Evolutionary conservation across 1,140 invertebrate species (phyloP).

Genomic region (Kradibia gibbosae): DNA sequence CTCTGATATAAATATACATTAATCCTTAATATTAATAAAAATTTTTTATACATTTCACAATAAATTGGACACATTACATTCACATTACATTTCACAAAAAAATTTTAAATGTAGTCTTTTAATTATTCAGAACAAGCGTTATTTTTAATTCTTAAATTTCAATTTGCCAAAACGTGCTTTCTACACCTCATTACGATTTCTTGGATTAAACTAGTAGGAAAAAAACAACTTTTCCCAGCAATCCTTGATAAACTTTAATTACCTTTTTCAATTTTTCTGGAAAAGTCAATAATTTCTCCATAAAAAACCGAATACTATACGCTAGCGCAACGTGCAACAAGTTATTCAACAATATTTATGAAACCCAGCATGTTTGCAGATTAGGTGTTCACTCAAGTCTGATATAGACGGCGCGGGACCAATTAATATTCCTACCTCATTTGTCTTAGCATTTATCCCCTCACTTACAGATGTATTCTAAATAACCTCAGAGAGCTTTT

Average conservation of each 20-base stretch:
- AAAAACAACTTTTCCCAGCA: constrained; percentile 27
- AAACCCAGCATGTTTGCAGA: constrained; percentile 16
- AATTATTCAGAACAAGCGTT: not conserved
- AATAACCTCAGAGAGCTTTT: not conserved
- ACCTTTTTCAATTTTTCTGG: constrained; percentile 22
- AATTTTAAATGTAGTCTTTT: not conserved
- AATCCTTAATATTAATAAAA: too few species aligned
- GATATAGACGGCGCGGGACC: not conserved
- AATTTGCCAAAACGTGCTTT: constrained; percentile 20
- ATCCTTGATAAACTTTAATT: constrained; percentile 30
- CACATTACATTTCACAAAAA: too few species aligned
- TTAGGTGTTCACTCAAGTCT: constrained; percentile 18
- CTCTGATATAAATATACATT: too few species aligned
- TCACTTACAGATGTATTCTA: not conserved
- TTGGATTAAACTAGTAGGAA: not conserved
- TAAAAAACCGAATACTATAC: not conserved
- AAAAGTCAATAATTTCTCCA: constrained; percentile 24
- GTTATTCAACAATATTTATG: constrained; percentile 46
- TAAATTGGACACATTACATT: too few species aligned
- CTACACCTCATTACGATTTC: not conserved
- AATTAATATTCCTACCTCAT: constrained; percentile 29
- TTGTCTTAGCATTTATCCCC: not conserved
- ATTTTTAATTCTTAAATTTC: constrained; percentile 1
- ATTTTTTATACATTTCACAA: too few species aligned
- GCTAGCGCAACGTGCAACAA: constrained; percentile 16